phyloP scores from a whole-genome alignment of 2,888 invertebrate genomes.

The Nyleta sp. region DNA sequence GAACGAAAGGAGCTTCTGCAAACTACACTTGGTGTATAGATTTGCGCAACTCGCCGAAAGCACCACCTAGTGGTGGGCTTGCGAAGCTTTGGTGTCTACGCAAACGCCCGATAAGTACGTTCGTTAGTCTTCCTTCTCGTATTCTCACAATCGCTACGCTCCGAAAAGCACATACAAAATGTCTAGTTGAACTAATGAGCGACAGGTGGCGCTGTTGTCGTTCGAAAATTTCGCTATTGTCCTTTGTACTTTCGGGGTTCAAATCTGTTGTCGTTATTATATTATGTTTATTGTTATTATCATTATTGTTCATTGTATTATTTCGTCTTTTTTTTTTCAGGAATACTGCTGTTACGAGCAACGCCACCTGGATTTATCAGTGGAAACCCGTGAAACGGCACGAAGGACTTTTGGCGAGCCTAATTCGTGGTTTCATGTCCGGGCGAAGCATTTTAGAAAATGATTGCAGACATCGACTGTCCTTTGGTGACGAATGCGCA shows the following conservation, averaged over 20 bases:
- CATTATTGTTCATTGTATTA: not conserved
- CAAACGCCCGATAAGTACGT: conserved; percentile 6
- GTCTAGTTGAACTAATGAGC: conserved; percentile 34
- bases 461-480: conserved; percentile 29
- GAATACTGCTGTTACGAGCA: not conserved
- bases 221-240: conserved; percentile 13
- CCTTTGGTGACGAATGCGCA: conserved; percentile 28
- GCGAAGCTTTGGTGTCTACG: not conserved
- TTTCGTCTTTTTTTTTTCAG: not conserved
- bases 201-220: conserved; percentile 27
- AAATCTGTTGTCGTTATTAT: not conserved
- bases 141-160: conserved; percentile 10
- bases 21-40: too few species aligned
- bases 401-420: not conserved
- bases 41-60: too few species aligned
- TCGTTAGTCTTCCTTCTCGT: not conserved
- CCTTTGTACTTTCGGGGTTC: conserved; percentile 21
- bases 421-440: too few species aligned
- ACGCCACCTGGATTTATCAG: conserved; percentile 37
- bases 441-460: conserved; percentile 14
- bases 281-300: too few species aligned
- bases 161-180: conserved; percentile 27
- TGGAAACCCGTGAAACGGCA: not conserved
- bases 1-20: conserved; percentile 2
- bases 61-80: too few species aligned